phyloP scores from a whole-genome alignment of 2,797 vertebrate genomes.

The Paedocypris micromegethes region DNA sequence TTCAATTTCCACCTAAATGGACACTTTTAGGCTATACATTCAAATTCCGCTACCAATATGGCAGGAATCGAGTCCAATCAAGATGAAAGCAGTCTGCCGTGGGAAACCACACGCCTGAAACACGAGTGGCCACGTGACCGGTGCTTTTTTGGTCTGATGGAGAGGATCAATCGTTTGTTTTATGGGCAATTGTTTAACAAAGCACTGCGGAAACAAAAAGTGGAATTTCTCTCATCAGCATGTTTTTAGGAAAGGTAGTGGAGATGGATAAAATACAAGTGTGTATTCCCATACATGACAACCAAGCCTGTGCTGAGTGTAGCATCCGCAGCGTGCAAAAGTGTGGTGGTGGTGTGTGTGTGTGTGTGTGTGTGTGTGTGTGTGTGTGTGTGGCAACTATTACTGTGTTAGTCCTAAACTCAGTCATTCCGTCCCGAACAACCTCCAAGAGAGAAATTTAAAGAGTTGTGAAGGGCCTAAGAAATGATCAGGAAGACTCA shows the following conservation, averaged over 20 bases:
- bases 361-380: conserved; percentile 24
- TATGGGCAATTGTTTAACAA: conserved; percentile 8
- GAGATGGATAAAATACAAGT: conserved; percentile 22
- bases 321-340: conserved; percentile 17
- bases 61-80: conserved; percentile 64
- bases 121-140: conserved; percentile 1
- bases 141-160: conserved; percentile 12
- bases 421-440: conserved; percentile 59
- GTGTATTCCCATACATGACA: conserved; percentile 17
- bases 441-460: conserved; percentile 73
- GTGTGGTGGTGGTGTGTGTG: conserved; percentile 25
- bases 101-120: conserved; percentile 3
- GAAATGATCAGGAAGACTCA: conserved; percentile 65
- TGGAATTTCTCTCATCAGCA: conserved; percentile 3
- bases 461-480: conserved; percentile 27
- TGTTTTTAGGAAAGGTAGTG: conserved; percentile 7
- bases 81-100: conserved; percentile 26
- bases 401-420: conserved; percentile 35
- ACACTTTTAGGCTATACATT: conserved; percentile 68
- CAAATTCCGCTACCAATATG: conserved; percentile 73
- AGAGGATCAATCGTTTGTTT: not conserved
- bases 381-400: conserved; percentile 40
- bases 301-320: conserved; percentile 17
- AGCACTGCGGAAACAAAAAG: conserved; percentile 4
- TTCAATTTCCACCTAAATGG: conserved; percentile 56